These are phyloP conservation scores for Varecia variegata DNA, from an alignment of 2,797 vertebrate species.

Conservation along the genomic window DNA sequence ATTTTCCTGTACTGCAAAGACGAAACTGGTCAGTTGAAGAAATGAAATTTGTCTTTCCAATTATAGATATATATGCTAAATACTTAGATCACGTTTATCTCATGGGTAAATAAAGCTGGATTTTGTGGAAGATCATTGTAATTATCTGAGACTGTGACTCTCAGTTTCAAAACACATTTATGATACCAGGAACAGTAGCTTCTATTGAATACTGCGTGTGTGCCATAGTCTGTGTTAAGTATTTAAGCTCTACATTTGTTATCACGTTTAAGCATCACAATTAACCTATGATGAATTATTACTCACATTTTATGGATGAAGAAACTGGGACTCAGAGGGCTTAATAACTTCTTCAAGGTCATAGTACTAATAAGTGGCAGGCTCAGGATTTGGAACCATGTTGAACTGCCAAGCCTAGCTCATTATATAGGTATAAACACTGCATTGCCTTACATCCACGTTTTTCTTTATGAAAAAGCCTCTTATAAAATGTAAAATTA, in stretches of 20 bases:
- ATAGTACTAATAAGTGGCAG: not conserved
- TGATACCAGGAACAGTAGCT: not conserved
- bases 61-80: not conserved
- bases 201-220: not conserved
- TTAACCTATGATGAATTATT: not conserved
- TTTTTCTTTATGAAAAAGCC: slow-evolving; percentile 46
- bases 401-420: slow-evolving; percentile 1
- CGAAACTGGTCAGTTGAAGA: not conserved
- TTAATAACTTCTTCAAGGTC: not conserved
- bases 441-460: not conserved
- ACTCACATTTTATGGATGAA: slow-evolving; percentile 8
- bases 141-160: slow-evolving; percentile 10
- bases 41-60: not conserved
- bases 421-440: not conserved
- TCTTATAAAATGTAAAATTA: not conserved
- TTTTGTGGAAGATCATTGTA: slow-evolving; percentile 17
- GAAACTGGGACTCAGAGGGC: not conserved
- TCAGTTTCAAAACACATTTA: slow-evolving; percentile 31
- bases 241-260: not conserved
- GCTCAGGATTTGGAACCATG: not conserved
- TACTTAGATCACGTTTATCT: slow-evolving; percentile 39
- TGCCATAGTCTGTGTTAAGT: not conserved
- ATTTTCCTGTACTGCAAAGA: not conserved
- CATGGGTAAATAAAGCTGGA: not conserved
- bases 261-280: not conserved